Conservation (phyloP, 2,888 invertebrate genomes). For the Catocala fraxini region DNA sequence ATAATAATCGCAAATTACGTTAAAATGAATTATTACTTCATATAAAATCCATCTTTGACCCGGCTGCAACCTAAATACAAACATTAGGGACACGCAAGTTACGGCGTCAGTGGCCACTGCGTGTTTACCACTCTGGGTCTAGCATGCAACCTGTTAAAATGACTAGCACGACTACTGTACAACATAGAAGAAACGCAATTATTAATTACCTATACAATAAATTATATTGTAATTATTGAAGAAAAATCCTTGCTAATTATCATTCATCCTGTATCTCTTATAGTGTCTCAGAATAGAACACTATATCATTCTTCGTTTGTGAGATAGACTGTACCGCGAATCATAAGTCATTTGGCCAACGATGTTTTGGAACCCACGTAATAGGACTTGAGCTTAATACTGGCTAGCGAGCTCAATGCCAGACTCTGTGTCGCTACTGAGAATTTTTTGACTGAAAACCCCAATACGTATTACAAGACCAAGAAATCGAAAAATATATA, state of each 20-base stretch:
- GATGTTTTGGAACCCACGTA: too few relatives aligned
- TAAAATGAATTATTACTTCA: slow-evolving; percentile 64
- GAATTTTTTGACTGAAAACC: too few relatives aligned
- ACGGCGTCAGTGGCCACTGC: slow-evolving; percentile 55
- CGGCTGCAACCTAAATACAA: slow-evolving; percentile 80
- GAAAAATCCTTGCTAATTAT: not conserved
- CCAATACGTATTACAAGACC: too few relatives aligned
- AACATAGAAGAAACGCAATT: slow-evolving; percentile 38
- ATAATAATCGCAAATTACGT: slow-evolving; percentile 34
- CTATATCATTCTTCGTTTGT: too few relatives aligned
- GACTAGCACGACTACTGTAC: slow-evolving; percentile 41
- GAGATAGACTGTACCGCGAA: too few relatives aligned
- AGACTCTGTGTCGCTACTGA: too few relatives aligned
- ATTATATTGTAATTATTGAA: not conserved
- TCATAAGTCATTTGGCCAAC: too few relatives aligned
- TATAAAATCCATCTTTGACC: slow-evolving; percentile 83
- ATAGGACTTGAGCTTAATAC: too few relatives aligned
- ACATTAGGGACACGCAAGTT: slow-evolving; percentile 79
- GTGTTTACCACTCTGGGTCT: slow-evolving; percentile 58
- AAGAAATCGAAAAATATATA: too few relatives aligned
- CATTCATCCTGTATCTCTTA: not conserved
- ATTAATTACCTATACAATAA: slow-evolving; percentile 17
- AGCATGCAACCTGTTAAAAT: slow-evolving; percentile 68
- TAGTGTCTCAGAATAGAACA: too few relatives aligned
- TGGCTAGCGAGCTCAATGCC: too few relatives aligned